These are phyloP conservation scores for Xiphophorus hellerii DNA, from an alignment of 2,113 vertebrate species.

Conservation along the genomic window DNA sequence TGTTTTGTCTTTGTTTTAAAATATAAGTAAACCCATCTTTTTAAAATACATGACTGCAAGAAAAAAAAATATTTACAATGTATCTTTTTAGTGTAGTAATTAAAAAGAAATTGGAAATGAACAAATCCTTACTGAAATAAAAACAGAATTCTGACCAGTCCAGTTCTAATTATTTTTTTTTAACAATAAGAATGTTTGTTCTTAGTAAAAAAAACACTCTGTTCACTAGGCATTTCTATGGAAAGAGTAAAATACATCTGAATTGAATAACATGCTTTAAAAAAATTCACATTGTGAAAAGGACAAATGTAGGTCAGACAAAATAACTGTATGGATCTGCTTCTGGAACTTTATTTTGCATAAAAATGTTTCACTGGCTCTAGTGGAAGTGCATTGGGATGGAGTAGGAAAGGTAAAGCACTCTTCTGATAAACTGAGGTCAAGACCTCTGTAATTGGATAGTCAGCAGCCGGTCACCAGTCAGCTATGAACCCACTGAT, in stretches of 20 bases:
- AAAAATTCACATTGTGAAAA: neutral
- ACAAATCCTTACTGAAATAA: too few relatives aligned
- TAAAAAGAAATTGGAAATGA: too few relatives aligned
- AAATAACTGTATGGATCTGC: constrained; percentile 12
- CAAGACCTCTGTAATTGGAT: constrained; percentile 61
- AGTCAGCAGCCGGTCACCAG: constrained; percentile 57
- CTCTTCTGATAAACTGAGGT: constrained; percentile 28
- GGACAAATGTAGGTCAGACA: neutral
- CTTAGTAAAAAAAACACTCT: too few relatives aligned
- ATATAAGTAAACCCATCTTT: too few relatives aligned
- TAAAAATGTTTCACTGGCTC: neutral
- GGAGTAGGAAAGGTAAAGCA: constrained; percentile 19
- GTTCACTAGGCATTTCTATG: too few relatives aligned
- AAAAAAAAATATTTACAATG: too few relatives aligned
- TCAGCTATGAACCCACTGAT: constrained; percentile 58
- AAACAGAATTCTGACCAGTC: too few relatives aligned
- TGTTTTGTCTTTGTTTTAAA: too few relatives aligned
- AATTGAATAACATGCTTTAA: neutral
- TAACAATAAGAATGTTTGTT: too few relatives aligned
- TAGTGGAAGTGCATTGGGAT: constrained; percentile 1
- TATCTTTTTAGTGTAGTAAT: too few relatives aligned
- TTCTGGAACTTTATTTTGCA: neutral
- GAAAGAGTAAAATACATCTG: neutral
- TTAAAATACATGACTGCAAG: too few relatives aligned
- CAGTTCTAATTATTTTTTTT: too few relatives aligned